Percentiles rank a stretch among this genome's conserved stretches.
These are phyloP conservation scores for Dryadula phaetusa DNA, from an alignment of 2,888 invertebrate genomes.

Conservation along the genomic window DNA sequence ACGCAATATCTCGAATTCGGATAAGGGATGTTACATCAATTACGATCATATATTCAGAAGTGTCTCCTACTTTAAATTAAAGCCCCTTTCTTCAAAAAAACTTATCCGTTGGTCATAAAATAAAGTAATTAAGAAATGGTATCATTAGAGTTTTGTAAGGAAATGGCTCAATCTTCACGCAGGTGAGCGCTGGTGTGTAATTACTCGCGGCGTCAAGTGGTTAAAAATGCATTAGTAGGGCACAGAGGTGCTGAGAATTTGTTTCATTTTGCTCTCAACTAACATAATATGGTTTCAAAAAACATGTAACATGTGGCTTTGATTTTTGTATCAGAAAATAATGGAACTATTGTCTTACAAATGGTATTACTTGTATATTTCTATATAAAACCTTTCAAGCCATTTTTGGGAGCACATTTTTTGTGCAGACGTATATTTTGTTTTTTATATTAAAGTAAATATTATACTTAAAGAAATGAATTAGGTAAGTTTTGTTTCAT, in stretches of 20 bases:
- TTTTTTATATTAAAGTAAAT: no score
- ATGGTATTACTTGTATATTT: no score
- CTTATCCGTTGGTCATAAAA: conserved; percentile 13
- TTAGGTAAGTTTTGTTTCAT: no score
- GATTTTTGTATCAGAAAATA: neutral
- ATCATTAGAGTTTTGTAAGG: conserved; percentile 30
- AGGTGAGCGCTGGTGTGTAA: conserved; percentile 37
- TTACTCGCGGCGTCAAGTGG: conserved; percentile 58
- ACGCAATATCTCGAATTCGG: no score
- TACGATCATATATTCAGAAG: neutral
- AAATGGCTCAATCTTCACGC: conserved; percentile 38
- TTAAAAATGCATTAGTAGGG: conserved; percentile 62
- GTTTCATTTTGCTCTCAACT: conserved; percentile 22
- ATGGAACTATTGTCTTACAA: no score
- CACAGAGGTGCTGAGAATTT: conserved; percentile 25
- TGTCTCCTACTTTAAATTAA: conserved; percentile 4
- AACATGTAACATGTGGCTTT: neutral
- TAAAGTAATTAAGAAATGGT: conserved; percentile 27
- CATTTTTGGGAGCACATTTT: no score
- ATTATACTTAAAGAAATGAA: no score
- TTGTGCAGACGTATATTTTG: no score
- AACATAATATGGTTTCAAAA: conserved; percentile 2
- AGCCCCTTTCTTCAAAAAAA: conserved; percentile 1
- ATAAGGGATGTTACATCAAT: no score
- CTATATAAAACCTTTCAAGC: no score